Evolutionary conservation across 2,888 invertebrate species (phyloP), one percentile per base, ranked within the genome.

Genomic region (Melieria omissa): DNA sequence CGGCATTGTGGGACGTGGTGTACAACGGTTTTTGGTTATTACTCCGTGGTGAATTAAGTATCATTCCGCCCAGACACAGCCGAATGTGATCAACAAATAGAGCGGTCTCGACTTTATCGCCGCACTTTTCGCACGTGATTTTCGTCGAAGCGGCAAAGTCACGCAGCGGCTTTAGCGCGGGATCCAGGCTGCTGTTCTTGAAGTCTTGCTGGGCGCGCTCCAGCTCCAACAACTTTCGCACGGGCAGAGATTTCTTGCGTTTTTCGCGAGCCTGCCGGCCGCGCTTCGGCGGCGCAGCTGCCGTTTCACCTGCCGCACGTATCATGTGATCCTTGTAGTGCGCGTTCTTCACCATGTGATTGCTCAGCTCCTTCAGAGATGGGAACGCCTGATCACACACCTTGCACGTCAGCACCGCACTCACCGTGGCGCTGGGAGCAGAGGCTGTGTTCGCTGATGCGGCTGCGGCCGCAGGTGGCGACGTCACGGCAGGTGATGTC

Each of bases 241-340:
- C 97, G 0, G 97, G 97, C 77, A 97, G 88, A 47, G 96, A 96
- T 84, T 97, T 97, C 89, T 97, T 97, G 78, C 97, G 90, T 82
- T 97, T 96, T 84, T 97, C 97, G 47, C 96, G 90, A 0, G 95
- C 94, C 84, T 96, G 96, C 65, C 95, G 89, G 77, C 94, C 89
- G 65, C 95, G 90, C 6, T 80, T 80, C 0, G 70, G 46, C 55
- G 16, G 66, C 0, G 69, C n/a, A 0, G 73, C 46, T 4, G 60
- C 5, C 0, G 72, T 45, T 4, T 44, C 9, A 1, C 70, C 74
- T 3, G 95, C 94, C 2, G 95, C 94, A 60, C 96, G 90, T 94
- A 96, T 94, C 78, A 96, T 95, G 86, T 97, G 96, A 85, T 97
- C 97, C 88, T 97, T 98, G 86, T 98, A 98, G 86, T 98, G 98